Evolutionary conservation across 2,113 vertebrate species (phyloP).

Genomic region (Tetrax tetrax): DNA sequence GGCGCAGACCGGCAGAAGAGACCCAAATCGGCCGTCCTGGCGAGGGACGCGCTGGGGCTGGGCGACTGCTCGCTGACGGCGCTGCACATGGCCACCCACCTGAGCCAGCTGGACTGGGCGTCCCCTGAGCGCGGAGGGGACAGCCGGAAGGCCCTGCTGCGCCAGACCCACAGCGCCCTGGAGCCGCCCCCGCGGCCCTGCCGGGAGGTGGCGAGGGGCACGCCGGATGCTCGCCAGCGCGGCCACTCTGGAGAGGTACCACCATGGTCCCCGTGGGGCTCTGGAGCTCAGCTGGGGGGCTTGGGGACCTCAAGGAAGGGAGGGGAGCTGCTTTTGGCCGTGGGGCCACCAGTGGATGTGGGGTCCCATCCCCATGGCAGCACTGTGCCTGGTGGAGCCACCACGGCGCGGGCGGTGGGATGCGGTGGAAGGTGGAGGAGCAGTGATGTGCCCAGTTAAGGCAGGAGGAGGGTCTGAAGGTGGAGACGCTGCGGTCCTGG

Average conservation of each 20-base stretch:
- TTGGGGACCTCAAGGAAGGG: neutral
- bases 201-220: neutral
- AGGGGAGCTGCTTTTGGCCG: neutral
- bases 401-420: neutral
- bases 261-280: accelerated
- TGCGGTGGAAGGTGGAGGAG: neutral
- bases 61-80: conserved; percentile 83
- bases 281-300: neutral
- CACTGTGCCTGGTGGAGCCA: neutral
- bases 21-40: conserved; percentile 7
- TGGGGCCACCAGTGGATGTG: neutral
- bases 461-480: accelerated
- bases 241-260: neutral
- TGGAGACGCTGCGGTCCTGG: neutral
- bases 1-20: neutral
- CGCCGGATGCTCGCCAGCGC: accelerated
- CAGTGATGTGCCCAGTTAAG: accelerated
- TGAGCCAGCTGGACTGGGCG: conserved; percentile 76
- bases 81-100: conserved; percentile 76
- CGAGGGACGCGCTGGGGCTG: accelerated
- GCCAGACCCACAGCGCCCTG: neutral
- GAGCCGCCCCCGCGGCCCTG: neutral
- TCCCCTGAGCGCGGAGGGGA: neutral
- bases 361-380: neutral
- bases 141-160: neutral